Evolutionary conservation across 1,140 invertebrate genomes (phyloP), one percentile per base, ranked within the genome.

Genomic region (Atta texana): DNA sequence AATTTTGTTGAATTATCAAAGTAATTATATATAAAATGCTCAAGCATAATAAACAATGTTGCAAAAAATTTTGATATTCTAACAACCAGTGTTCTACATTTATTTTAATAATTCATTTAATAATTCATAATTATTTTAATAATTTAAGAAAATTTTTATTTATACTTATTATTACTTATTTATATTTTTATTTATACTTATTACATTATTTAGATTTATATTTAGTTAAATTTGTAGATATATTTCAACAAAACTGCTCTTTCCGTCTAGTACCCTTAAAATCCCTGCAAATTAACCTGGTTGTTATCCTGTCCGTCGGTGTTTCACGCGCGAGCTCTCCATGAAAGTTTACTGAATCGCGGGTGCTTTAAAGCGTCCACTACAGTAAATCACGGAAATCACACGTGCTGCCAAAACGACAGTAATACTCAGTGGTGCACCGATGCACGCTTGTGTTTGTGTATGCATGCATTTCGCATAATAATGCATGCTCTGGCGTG

Each of bases 301-400:
- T 84, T 57, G 68, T 75, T 49, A 75, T 82, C 39, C 34, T 21
- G 77, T 53, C 18, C n/a, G 31, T 39, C 31, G 77, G 4, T 69
- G 51, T 81, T 74, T 85, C 63, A 59, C 31, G 55, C 59, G 31
- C 39, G 51, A n/a, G 12, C 21, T 68, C 21, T 68, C 44, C 51
- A 63, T 55, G 72, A 63, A 69, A 51, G 44, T 59, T 90, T 85
- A 69, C 68, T 82, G 75, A 88, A 71, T 81, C 14, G 31, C 57
- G 18, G 8, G 75, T 53, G 14, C 64, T 49, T 75, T 71, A 63
- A 61, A 55, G 68, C 84, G 71, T 85, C 71, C 74, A 66, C 31
- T 61, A 74, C 75, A 71, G 76, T 90, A 90, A 90, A 90, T 90
- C 89, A 90, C 69, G 88, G 74, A 90, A 90, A 90, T 90, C 86